Base-by-base conservation (phyloP, 2,888 invertebrate species). In the Creontiades dilutus region DNA sequence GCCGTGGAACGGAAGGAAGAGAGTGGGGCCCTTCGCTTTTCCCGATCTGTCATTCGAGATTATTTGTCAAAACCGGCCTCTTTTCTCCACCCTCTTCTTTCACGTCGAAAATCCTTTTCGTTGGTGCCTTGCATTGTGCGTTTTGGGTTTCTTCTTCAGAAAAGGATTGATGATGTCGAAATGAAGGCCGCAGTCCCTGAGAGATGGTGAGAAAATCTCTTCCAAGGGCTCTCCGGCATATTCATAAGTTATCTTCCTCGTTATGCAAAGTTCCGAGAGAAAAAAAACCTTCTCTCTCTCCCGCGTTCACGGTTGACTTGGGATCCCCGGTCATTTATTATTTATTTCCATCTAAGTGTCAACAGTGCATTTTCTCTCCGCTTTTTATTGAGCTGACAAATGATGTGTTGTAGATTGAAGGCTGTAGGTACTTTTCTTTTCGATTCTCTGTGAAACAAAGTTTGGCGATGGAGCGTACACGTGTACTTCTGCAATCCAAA, bases 191-290 rank as follows among this genome's bases (percentile, higher is more conserved):
- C 61, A 23, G 78, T 37, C 55, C 19, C 75, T 52, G 48, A 55
- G 78, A 55, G 57, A 37, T n/a, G 57, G 76, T 28, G 23, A 76
- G 23, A 76, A 78, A 28, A 52, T 52, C 57, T 52, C 48, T 47
- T 68, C 2, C 12, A 16, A 48, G 46, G 14, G 48, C 28, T 52
- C 16, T n/a, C 78, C 14, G 55, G 88, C 88, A 88, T 88, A 88
- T 88, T 88, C 88, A 88, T 88, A 88, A 88, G 88, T 88, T 88
- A 76, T 75, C 75, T 76, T 27, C 23, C 78, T 78, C 88, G 86
- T 86, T 86, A 76, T 80, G 28, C 78, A 55, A 28, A 76, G 78
- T 80, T 68, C 82, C 80, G 46, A n/a, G n/a, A n/a, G n/a, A 47
- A 82, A 23, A n/a, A 47, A 82, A 23, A 16, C 37, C 52, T 52